These are phyloP conservation scores for Halichoerus grypus DNA, from an alignment of 2,113 vertebrate genomes.

Conservation along the genomic window DNA sequence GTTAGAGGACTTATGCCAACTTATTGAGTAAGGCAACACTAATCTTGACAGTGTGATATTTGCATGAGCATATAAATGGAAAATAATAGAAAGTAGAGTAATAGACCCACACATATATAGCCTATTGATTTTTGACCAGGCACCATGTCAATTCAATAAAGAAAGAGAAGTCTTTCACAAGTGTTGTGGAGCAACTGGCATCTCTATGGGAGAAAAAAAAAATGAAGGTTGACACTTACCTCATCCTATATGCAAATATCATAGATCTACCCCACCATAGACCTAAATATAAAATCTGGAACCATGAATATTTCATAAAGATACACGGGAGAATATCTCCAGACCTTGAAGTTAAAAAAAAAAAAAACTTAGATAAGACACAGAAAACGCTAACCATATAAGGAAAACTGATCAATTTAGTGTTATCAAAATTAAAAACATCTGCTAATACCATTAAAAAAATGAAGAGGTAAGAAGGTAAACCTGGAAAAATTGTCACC, in stretches of 20 bases:
- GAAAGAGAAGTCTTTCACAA: not conserved
- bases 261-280: not conserved
- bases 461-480: not conserved
- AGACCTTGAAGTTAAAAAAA: not conserved
- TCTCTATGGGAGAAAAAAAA: not conserved
- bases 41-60: not conserved
- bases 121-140: not conserved
- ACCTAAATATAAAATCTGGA: slow-evolving; percentile 13
- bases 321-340: not conserved
- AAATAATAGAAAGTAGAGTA: not conserved
- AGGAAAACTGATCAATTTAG: not conserved
- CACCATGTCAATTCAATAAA: not conserved
- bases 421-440: not conserved
- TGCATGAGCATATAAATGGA: not conserved
- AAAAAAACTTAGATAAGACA: not conserved
- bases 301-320: not conserved
- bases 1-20: not conserved
- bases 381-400: not conserved
- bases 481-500: not conserved
- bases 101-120: not conserved
- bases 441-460: not conserved
- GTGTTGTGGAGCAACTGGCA: not conserved
- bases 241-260: not conserved
- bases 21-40: not conserved
- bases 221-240: not conserved